Evolutionary conservation across 2,113 vertebrate genomes (phyloP), one percentile per base, ranked within the genome.

Genomic region (Urocolius indicus): DNA sequence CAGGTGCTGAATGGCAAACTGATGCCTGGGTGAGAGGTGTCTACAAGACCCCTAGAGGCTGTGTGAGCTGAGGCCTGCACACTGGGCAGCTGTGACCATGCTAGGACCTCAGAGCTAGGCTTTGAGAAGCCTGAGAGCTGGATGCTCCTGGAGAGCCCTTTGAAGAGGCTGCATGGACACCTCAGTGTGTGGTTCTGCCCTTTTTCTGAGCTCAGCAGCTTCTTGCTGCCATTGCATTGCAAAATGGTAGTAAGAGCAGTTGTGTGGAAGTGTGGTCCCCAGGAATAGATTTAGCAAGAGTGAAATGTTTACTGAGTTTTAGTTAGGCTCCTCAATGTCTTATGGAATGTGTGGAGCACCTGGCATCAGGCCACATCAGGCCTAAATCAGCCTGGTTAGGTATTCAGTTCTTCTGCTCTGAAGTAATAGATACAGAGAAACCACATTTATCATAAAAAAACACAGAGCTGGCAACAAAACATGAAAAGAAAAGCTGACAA

Each of bases 151-250:
- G 36, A 43, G 9, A 59, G 11, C 26, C 1, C 0, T 3, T 22
- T 1, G 12, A 65, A 61, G 43, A 20, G 8, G 46, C 45, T 43
- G 22, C 0, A 1, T 22, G 16, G 43, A 4, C 43, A 66, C 15
- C 22, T 71, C 27, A 5, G 4, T 4, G 7, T 27, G 18, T 1
- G 2, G 11, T 32, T 27, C 46, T 80, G n/a, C 19, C 73, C 26
- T 51, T 46, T 46, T 14, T 36, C 80, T 74, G 27, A 6, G 11
- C 46, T 23, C 21, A 77, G 43, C 17, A 66, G 11, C 36, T 54
- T 30, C 0, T 0, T 80, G 59, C 16, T 9, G 2, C 13, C 1
- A 0, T 45, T 45, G 43, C 16, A 1, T 23, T 78, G 65, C 65
- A 89, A 80, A 90, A 58, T 18, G 17, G 19, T 11, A 41, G 11